Percentiles rank a stretch among this genome's conserved stretches.
Conservation (phyloP, 1,140 invertebrate species). For the Rhizoglyphus robini region DNA sequence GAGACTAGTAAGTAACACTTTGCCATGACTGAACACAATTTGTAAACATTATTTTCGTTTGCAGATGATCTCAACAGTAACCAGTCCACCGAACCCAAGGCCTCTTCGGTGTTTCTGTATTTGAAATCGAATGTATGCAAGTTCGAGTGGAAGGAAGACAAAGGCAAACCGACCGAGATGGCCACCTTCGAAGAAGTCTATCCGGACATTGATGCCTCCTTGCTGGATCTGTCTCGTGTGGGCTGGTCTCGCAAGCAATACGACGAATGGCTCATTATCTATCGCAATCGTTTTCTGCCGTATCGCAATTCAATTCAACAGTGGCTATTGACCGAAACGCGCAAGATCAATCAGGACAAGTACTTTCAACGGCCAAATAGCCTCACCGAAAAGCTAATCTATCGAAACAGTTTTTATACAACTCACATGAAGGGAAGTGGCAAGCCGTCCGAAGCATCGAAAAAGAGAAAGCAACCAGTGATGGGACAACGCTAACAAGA, state of each 20-base stretch:
- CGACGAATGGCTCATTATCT: not conserved
- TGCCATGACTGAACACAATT: not conserved
- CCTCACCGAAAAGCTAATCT: not conserved
- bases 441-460: too few species aligned
- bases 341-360: not conserved
- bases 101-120: not conserved
- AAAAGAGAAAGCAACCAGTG: too few species aligned
- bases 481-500: too few species aligned
- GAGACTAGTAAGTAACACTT: not conserved
- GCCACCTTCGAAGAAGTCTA: not conserved
- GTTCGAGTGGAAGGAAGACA: not conserved
- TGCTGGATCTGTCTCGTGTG: not conserved
- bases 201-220: not conserved
- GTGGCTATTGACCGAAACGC: not conserved
- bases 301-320: not conserved
- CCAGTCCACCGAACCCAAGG: not conserved
- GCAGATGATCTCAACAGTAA: not conserved
- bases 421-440: too few species aligned
- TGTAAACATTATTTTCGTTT: not conserved
- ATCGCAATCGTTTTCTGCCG: not conserved
- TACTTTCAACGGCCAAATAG: not conserved
- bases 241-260: not conserved
- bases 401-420: too few species aligned
- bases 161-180: not conserved
- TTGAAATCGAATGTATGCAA: not conserved